Evolutionary conservation across 2,113 vertebrate genomes (phyloP).

Genomic region (Phyllostomus hastatus): DNA sequence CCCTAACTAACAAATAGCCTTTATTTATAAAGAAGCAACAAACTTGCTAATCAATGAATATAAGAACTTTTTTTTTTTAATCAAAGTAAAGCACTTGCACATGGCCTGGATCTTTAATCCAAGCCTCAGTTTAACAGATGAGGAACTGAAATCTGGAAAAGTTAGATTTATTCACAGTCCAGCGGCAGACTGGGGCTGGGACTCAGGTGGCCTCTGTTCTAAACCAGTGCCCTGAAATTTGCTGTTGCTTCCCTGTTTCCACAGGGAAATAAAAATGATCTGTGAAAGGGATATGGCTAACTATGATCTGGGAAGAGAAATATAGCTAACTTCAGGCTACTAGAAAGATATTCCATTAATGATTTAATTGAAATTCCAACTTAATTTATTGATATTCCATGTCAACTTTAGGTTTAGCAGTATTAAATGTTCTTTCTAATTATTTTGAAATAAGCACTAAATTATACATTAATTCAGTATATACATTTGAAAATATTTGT

Average conservation of each 20-base stretch:
- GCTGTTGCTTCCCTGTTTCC: not conserved
- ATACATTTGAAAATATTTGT: conserved; percentile 1
- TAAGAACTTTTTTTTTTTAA: not conserved
- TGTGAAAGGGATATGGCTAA: not conserved
- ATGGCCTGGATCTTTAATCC: not conserved
- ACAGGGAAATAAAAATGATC: not conserved
- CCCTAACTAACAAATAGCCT: not conserved
- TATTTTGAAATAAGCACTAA: conserved; percentile 8
- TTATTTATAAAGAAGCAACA: not conserved
- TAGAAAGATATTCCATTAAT: not conserved
- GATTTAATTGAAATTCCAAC: not conserved
- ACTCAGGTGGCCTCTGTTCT: not conserved
- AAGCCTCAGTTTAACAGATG: not conserved
- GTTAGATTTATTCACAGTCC: not conserved
- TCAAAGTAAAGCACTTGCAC: not conserved
- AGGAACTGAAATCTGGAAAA: not conserved
- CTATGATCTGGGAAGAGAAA: not conserved
- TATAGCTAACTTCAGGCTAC: not conserved
- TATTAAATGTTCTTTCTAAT: conserved; percentile 14
- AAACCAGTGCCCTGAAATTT: not conserved
- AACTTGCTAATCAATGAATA: not conserved
- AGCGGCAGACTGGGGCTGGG: not conserved
- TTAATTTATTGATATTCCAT: not conserved
- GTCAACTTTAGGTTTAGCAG: not conserved
- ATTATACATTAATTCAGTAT: not conserved